A percentile compares a stretch with the other conserved stretches of the same genome.
These are phyloP conservation scores for Rhorus exstirpatorius DNA, from an alignment of 2,888 invertebrate genomes.

Conservation along the genomic window DNA sequence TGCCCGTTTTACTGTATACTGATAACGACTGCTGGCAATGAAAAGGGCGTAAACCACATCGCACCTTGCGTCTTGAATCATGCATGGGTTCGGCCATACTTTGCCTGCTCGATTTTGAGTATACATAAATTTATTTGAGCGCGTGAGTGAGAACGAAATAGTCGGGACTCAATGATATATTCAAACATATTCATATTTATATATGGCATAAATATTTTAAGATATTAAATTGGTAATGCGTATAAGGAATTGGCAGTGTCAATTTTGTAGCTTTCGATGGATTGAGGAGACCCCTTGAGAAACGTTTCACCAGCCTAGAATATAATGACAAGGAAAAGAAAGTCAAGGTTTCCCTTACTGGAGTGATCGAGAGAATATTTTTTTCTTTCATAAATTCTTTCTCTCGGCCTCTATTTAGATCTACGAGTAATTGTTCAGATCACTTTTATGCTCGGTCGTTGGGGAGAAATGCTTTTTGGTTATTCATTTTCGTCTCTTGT, in stretches of 20 bases:
- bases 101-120: not conserved
- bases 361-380: no score
- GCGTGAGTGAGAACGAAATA: no score
- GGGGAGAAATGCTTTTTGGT: not conserved
- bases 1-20: not conserved
- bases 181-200: not conserved
- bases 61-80: no score
- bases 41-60: not conserved
- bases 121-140: not conserved
- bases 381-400: not conserved
- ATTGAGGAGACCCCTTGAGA: not conserved
- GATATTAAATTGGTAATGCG: not conserved
- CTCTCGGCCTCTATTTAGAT: no score
- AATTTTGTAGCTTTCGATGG: not conserved
- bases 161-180: no score
- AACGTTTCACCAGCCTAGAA: no score
- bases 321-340: no score
- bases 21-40: not conserved
- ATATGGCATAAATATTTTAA: not conserved
- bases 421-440: no score
- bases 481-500: constrained; percentile 7
- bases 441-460: not conserved
- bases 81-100: not conserved
- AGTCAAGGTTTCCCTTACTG: not conserved
- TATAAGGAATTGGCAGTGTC: not conserved